These are phyloP conservation scores for Hemiprocne comata DNA, from an alignment of 2,113 vertebrate genomes.

Conservation along the genomic window DNA sequence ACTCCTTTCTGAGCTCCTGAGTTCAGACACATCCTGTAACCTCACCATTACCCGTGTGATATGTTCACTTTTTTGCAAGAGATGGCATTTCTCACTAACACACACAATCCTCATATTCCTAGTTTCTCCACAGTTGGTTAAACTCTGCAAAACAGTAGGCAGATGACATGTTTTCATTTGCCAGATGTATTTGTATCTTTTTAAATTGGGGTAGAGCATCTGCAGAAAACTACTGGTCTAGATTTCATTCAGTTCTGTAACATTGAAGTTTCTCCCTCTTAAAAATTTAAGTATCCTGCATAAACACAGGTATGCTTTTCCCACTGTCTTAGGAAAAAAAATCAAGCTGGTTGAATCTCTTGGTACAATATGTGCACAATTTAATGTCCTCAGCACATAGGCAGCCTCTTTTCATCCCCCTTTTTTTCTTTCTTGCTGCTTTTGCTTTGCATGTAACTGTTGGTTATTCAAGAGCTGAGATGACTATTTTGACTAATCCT, in stretches of 20 bases:
- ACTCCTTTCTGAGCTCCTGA: constrained; percentile 3
- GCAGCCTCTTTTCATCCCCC: background rate
- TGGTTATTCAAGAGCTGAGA: background rate
- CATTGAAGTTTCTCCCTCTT: background rate
- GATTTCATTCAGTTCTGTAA: constrained; percentile 3
- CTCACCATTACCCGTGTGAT: constrained; percentile 16
- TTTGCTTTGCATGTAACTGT: constrained; percentile 51
- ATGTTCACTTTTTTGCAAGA: constrained; percentile 59
- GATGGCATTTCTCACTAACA: constrained; percentile 62
- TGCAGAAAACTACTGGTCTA: background rate
- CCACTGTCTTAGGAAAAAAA: background rate
- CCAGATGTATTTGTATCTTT: background rate
- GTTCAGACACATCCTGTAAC: constrained; percentile 27
- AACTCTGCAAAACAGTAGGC: background rate
- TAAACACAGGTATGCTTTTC: background rate
- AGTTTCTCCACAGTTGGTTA: background rate
- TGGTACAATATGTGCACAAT: too few relatives aligned
- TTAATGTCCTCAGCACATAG: too few relatives aligned
- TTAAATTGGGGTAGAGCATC: background rate
- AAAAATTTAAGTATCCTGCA: background rate
- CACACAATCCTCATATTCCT: background rate
- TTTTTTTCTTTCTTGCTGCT: background rate
- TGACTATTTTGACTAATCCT: background rate
- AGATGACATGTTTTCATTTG: background rate
- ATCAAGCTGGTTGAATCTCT: too few relatives aligned